Base-by-base conservation (phyloP, 2,888 invertebrate species). In the Chironomus riparius region DNA sequence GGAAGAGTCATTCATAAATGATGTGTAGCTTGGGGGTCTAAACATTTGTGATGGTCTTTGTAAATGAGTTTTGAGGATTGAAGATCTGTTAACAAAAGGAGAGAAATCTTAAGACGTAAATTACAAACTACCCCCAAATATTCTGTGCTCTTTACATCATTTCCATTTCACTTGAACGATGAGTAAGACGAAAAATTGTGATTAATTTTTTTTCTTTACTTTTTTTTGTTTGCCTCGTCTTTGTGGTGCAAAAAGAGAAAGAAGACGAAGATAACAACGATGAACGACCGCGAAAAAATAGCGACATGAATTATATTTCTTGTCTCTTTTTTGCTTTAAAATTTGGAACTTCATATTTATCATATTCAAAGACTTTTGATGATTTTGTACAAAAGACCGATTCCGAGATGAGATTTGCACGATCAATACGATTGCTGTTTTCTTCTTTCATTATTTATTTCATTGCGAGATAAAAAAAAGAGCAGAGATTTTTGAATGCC, bases 131-230 rank as follows among this genome's bases (percentile, higher is more conserved):
- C 56, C n/a, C 56, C 56, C 56, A 5, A 56, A 15, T 18, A 56
- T 18, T 56, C 15, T 56, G 4, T 38, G 56, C 56, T 56, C 56
- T 56, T 5, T 50, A 50, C 15, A 28, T 28, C 28, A 28, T 28
- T 38, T 38, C 4, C 7, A 38, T 38, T 38, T 38, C 38, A 38
- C 56, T 56, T 15, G 4, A n/a, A 56, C 38, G 10, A 38, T 38
- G 38, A 38, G 4, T 38, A 56, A 56, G 56, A 56, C 38, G 56
- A 56, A 56, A 56, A 56, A 56, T 56, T 74, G 65, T 74, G 74
- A 74, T 74, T 74, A 74, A 74, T 68, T 68, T 68, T 47, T 47
- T 18, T 38, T 47, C 21, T 47, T n/a, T n/a, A n/a, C n/a, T n/a
- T n/a, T n/a, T 6, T 28, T 68, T 24, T 61, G 61, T 72, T 74